Percentiles rank a stretch among this genome's conserved stretches.
Evolutionary conservation across 2,888 invertebrate genomes (phyloP).

Genomic region (Conchocele bisecta): DNA sequence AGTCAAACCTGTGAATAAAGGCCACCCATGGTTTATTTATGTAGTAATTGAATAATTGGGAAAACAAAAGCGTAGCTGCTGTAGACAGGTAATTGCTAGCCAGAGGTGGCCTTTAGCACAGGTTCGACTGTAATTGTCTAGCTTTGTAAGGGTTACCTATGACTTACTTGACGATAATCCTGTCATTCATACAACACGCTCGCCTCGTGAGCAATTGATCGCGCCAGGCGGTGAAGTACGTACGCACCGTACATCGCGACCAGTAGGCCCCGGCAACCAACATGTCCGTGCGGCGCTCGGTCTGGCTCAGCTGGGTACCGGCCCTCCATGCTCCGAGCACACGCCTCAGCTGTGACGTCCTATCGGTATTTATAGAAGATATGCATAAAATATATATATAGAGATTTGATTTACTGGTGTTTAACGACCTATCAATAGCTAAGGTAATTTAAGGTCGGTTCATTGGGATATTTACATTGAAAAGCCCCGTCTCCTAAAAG

Average conservation of each 20-base stretch:
- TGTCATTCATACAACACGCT: conserved; percentile 59
- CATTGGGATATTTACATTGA: no score
- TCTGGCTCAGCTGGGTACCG: conserved; percentile 57
- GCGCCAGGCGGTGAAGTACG: conserved; percentile 65
- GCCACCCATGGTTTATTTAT: no score
- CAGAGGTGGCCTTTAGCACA: no score
- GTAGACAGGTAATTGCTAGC: no score
- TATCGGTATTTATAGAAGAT: conserved; percentile 37
- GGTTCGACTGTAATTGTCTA: no score
- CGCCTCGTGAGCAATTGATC: conserved; percentile 59
- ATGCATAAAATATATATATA: neutral
- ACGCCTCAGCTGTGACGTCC: conserved; percentile 50
- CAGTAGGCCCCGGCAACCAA: conserved; percentile 63
- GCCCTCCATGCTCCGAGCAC: conserved; percentile 63
- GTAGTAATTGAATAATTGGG: no score
- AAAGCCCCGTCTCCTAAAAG: no score
- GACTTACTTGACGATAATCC: conserved; percentile 55
- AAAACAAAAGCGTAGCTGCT: no score
- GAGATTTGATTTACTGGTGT: neutral
- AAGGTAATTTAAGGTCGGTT: no score
- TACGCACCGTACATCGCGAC: conserved; percentile 50
- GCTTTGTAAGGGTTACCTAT: neutral
- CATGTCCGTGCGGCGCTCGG: conserved; percentile 64
- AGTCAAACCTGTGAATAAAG: no score
- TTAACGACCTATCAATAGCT: no score